phyloP scores from a whole-genome alignment of 2,113 vertebrate genomes.

The Hemichromis elongatus region DNA sequence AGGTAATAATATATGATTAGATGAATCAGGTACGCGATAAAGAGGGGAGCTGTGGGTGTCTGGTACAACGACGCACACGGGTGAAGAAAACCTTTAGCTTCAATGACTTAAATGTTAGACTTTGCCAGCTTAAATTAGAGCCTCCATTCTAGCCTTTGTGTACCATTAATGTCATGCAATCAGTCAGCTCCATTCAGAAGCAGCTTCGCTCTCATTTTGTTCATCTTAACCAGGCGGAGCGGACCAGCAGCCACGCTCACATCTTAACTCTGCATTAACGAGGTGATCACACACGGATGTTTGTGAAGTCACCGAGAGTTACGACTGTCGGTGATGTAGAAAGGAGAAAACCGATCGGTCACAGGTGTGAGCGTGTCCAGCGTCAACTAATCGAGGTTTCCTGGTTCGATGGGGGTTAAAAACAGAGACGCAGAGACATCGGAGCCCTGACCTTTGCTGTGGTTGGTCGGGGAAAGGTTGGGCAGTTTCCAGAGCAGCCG shows the following conservation, averaged over 20 bases:
- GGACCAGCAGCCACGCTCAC: neutral
- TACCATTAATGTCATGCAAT: neutral
- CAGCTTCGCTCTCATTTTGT: neutral
- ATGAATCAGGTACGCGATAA: neutral
- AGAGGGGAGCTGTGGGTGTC: neutral
- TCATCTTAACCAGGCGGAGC: neutral
- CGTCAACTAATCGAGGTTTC: neutral
- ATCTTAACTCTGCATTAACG: neutral
- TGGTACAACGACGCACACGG: neutral
- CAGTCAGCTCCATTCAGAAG: neutral
- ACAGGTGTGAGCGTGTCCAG: neutral
- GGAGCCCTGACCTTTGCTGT: constrained; percentile 79
- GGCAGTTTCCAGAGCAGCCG: constrained; percentile 88
- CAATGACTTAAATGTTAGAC: neutral
- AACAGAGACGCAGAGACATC: neutral
- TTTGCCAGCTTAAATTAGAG: neutral
- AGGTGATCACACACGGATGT: neutral
- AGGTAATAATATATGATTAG: constrained; percentile 13
- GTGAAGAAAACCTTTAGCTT: neutral
- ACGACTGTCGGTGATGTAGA: neutral
- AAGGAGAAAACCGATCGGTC: neutral
- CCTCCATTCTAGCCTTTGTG: neutral
- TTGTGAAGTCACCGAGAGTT: too few relatives aligned
- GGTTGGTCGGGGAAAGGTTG: constrained; percentile 76
- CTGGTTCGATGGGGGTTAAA: neutral